phyloP scores from a whole-genome alignment of 2,797 vertebrate species.

The Anguilla obscura region DNA sequence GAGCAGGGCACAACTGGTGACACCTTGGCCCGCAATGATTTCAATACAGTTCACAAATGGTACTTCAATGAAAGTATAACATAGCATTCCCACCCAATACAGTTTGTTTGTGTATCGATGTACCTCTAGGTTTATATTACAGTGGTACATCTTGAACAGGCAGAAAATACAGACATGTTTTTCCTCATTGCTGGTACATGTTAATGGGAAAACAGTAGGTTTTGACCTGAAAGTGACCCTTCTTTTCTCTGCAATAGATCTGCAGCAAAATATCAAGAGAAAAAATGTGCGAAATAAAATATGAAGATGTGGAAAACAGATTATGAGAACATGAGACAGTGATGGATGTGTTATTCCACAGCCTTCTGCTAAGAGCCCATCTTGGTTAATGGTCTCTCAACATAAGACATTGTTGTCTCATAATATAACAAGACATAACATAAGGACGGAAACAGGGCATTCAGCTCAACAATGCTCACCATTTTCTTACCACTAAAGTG shows the following conservation, averaged over 20 bases:
- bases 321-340: constrained; percentile 2
- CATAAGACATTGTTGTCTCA: background rate
- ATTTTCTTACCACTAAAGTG: background rate
- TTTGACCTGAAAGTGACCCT: background rate
- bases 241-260: background rate
- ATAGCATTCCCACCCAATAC: background rate
- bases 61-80: background rate
- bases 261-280: background rate
- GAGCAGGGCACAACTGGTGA: no score
- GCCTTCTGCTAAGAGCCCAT: constrained; percentile 1
- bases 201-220: background rate
- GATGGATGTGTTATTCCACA: background rate
- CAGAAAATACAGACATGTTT: no score
- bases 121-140: background rate
- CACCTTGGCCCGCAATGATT: no score
- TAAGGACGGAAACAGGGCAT: background rate
- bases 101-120: background rate
- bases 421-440: background rate
- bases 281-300: background rate
- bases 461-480: background rate
- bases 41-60: no score
- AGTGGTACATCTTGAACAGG: background rate
- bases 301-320: background rate
- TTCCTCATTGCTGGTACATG: no score
- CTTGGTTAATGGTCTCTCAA: constrained; percentile 11